Evolutionary conservation across 2,888 invertebrate species (phyloP), one percentile per base, ranked within the genome.

Genomic region (Alcis repandata): DNA sequence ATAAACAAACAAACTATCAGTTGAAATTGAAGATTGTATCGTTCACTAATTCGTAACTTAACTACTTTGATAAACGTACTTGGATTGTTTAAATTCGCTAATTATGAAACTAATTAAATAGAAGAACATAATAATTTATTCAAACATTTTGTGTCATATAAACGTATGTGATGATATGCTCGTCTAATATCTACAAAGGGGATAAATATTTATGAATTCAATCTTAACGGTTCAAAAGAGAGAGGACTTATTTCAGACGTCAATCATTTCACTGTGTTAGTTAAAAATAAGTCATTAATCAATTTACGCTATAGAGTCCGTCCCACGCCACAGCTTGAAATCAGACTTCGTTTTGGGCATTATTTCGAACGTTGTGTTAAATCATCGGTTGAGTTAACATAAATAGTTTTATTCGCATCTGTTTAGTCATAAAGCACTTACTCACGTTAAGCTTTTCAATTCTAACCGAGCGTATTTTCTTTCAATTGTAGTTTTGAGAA

Each of bases 291-390:
- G 13, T 6, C 11, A 11, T 4, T 17, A 0, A 32, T 3, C 1
- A 32, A 17, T 11, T 15, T 33, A 49, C 20, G 51, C 41, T 53
- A 41, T 13, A 32, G 7, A 54, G 41, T 53, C 41, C 68, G 75
- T 77, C 79, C 79, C 76, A 75, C 70, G 67, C 69, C 71, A 65
- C 73, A 75, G 61, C 46, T 60, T 59, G 67, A 72, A 70, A 65
- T 74, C 66, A 68, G 70, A 66, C 69, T 71, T 71, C 46, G 58
- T 64, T 62, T 68, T 75, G 75, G 77, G 71, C 67, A 65, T 71
- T 64, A 62, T 69, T 52, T 70, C 68, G 73, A 67, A 57, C 62
- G 62, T 77, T 69, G 56, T 74, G 70, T 75, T 63, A 71, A 72
- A 70, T 65, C 71, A 77, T 76, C 74, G 71, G 76, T 75, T 69